Base-by-base conservation (phyloP, 2,113 vertebrate species). In the Cyprinus carpio region DNA sequence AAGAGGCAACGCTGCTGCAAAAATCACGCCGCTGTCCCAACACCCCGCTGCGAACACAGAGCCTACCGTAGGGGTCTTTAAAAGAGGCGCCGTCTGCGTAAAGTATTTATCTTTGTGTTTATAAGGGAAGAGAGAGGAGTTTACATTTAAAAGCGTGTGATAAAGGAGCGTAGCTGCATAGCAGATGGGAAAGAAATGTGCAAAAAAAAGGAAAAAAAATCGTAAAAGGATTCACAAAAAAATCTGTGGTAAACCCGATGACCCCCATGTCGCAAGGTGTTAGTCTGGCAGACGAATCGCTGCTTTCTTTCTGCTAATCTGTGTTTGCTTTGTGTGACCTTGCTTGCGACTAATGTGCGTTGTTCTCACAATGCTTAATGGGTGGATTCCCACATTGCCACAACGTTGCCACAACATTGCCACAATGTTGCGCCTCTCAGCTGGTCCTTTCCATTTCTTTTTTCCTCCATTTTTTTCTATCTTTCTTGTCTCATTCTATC, bases 301-400 rank as follows among this genome's bases (percentile, higher is more conserved):
- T 92, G 93, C 93, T 94, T 94, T 94, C 94, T 94, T 94, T 94
- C 89, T 90, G 62, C 43, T 96, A 95, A 93, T 94, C 95, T 93
- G 92, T 95, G 92, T 94, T 95, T 97, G 96, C 96, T 97, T 97
- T 95, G 93, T 91, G 93, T 96, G 97, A 97, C 97, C 97, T 96
- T 92, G 94, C 87, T 90, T 88, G 51, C 83, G 84, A 64, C 89
- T 84, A 88, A 88, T 88, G 87, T 87, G 13, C 83, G 34, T 87
- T 87, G 88, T 94, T 94, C 93, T 89, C 93, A 94, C 90, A 91
- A 89, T 77, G 83, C 87, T 89, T 89, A 91, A 90, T 89, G 91
- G 91, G 87, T 87, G 87, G 89, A 86, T 85, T 84, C 79, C 27
- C 65, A 49, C 18, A 62, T 40, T 40, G 37, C 37, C 37, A 40